These are phyloP conservation scores for Pseudopodoces humilis DNA, from an alignment of 2,113 vertebrate species.

Conservation along the genomic window DNA sequence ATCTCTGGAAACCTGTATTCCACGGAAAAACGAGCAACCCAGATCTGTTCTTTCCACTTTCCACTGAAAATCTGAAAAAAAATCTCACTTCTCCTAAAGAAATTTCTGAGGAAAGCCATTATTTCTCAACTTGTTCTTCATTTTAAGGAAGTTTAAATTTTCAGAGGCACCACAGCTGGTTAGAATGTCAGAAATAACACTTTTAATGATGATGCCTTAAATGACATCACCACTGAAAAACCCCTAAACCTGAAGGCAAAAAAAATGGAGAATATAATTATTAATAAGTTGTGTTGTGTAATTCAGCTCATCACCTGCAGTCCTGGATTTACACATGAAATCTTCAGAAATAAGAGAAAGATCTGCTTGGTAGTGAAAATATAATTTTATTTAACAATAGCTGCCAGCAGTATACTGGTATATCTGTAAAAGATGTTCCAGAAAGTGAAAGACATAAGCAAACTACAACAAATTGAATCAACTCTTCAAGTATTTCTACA, in stretches of 20 bases:
- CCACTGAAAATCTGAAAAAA: neutral
- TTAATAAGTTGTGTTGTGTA: neutral
- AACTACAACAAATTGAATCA: conserved; percentile 64
- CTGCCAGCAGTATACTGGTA: conserved; percentile 81
- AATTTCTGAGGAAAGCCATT: neutral
- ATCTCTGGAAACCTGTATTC: neutral
- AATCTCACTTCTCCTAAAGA: neutral
- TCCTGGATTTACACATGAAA: neutral
- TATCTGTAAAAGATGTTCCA: conserved; percentile 73
- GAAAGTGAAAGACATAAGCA: conserved; percentile 74
- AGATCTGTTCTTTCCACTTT: neutral
- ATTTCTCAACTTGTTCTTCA: neutral
- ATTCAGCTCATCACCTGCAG: neutral
- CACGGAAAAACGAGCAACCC: neutral
- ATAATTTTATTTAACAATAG: conserved; percentile 85
- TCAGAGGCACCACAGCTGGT: neutral
- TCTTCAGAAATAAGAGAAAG: conserved; percentile 12
- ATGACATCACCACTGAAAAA: neutral
- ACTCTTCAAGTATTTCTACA: conserved; percentile 68
- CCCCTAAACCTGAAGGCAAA: neutral
- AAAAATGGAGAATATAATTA: neutral
- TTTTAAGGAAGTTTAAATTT: neutral
- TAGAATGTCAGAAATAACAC: rapidly evolving
- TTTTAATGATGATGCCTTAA: neutral
- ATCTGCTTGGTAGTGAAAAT: conserved; percentile 81